Evolutionary conservation across 2,888 invertebrate species (phyloP).

Genomic region (Malachius bipustulatus): DNA sequence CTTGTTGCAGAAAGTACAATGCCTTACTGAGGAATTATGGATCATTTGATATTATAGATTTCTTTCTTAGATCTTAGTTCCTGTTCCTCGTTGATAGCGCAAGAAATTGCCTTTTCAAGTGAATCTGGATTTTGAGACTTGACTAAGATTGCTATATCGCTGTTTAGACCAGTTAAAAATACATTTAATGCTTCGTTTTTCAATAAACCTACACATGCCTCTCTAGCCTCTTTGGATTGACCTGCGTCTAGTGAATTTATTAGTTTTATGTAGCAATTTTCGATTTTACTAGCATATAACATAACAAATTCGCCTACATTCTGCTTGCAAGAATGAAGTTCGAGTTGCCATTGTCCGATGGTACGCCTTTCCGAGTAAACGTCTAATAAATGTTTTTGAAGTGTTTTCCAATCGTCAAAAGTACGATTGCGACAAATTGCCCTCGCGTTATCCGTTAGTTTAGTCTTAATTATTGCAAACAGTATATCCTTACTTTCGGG

Average conservation of each 20-base stretch:
- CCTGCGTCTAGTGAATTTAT: constrained; percentile 18
- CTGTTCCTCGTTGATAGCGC: constrained; percentile 23
- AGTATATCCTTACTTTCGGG: constrained; percentile 11
- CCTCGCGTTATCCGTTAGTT: constrained; percentile 17
- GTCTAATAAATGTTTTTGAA: constrained; percentile 15
- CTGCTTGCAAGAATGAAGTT: constrained; percentile 22
- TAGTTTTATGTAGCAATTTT: constrained; percentile 20
- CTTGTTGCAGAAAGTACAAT: constrained; percentile 11
- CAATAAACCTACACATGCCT: constrained; percentile 21
- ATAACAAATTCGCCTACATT: constrained; percentile 17
- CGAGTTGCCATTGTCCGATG: constrained; percentile 22
- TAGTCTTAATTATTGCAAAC: constrained; percentile 18
- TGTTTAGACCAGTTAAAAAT: constrained; percentile 24
- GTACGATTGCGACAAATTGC: constrained; percentile 16
- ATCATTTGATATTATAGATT: constrained; percentile 2
- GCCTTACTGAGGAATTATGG: constrained; percentile 8
- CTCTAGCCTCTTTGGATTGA: constrained; percentile 14
- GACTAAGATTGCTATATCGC: constrained; percentile 23
- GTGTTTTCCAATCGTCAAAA: constrained; percentile 16
- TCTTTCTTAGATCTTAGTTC: constrained; percentile 20
- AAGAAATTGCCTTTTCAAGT: constrained; percentile 24
- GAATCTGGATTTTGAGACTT: constrained; percentile 24
- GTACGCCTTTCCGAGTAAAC: constrained; percentile 19
- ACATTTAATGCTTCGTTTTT: constrained; percentile 25
- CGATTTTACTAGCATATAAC: constrained; percentile 17